These are phyloP conservation scores for Falcaria lacertinaria DNA, from an alignment of 2,888 invertebrate genomes.

Conservation along the genomic window DNA sequence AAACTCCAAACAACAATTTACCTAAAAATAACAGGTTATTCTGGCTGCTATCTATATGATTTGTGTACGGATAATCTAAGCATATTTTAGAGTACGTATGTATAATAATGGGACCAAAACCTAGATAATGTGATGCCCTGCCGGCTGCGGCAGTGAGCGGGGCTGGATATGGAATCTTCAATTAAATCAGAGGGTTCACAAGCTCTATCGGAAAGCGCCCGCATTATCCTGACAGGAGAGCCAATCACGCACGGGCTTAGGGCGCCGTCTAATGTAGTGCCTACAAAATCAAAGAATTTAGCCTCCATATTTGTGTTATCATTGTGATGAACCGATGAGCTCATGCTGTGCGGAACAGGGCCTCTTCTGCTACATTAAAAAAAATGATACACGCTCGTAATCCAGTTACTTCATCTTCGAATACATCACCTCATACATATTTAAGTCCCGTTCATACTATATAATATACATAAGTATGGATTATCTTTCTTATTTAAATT, in stretches of 20 bases:
- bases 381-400: neutral
- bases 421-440: neutral
- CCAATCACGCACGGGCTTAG: slow-evolving; percentile 60
- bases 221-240: slow-evolving; percentile 59
- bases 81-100: too few relatives aligned
- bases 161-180: slow-evolving; percentile 58
- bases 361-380: neutral
- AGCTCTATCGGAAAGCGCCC: slow-evolving; percentile 50
- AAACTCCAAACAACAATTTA: slow-evolving; percentile 8
- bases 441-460: too few relatives aligned
- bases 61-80: too few relatives aligned
- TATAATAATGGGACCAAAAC: slow-evolving; percentile 31
- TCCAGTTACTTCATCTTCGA: neutral
- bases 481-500: neutral
- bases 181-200: slow-evolving; percentile 72
- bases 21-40: too few relatives aligned
- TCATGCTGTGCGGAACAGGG: neutral
- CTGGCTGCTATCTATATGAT: too few relatives aligned
- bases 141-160: slow-evolving; percentile 22
- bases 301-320: slow-evolving; percentile 27
- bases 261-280: slow-evolving; percentile 26
- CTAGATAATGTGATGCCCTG: slow-evolving; percentile 41
- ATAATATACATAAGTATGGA: too few relatives aligned
- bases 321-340: slow-evolving; percentile 8
- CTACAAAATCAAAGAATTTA: slow-evolving; percentile 46